A percentile compares a stretch with the other conserved stretches of the same genome.
Evolutionary conservation across 1,140 invertebrate genomes (phyloP).

Genomic region (Andrena cerasifolii): DNA sequence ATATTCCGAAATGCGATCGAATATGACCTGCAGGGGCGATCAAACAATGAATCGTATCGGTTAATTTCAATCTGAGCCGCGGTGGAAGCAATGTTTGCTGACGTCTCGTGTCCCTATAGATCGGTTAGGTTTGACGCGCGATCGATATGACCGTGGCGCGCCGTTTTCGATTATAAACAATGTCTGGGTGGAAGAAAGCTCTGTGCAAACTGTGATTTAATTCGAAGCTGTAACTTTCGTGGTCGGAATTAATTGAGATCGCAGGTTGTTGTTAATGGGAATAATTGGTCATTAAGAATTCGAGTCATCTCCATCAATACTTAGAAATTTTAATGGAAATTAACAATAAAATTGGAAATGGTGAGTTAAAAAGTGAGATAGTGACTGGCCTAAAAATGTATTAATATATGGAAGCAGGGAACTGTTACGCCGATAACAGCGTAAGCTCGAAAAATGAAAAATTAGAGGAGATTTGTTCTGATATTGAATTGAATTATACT

Average conservation of each 20-base stretch:
- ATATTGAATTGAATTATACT: conserved; percentile 5
- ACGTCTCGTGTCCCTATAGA: conserved; percentile 14
- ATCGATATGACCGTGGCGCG: conserved; percentile 35
- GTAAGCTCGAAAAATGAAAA: neutral
- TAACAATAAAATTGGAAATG: too few species aligned
- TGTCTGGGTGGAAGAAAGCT: conserved; percentile 54
- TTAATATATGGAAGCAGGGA: too few species aligned
- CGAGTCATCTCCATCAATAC: too few species aligned
- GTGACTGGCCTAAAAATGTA: neutral
- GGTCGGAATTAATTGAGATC: conserved; percentile 48
- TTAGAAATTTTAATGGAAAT: too few species aligned
- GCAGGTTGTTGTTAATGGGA: conserved; percentile 20
- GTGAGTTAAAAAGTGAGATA: too few species aligned
- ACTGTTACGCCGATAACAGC: too few species aligned
- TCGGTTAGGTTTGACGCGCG: neutral
- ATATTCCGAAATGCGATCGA: neutral
- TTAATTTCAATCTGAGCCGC: conserved; percentile 55
- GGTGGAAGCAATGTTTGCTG: conserved; percentile 53
- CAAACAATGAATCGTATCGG: conserved; percentile 40
- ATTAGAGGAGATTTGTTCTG: too few species aligned
- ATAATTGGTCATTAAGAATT: too few species aligned
- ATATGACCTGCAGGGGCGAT: neutral
- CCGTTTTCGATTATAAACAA: conserved; percentile 69
- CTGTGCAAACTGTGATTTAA: conserved; percentile 67
- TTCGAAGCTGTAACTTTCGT: conserved; percentile 55